Evolutionary conservation across 2,888 invertebrate genomes (phyloP), one percentile per base, ranked within the genome.

Genomic region (Torymus tubicola): DNA sequence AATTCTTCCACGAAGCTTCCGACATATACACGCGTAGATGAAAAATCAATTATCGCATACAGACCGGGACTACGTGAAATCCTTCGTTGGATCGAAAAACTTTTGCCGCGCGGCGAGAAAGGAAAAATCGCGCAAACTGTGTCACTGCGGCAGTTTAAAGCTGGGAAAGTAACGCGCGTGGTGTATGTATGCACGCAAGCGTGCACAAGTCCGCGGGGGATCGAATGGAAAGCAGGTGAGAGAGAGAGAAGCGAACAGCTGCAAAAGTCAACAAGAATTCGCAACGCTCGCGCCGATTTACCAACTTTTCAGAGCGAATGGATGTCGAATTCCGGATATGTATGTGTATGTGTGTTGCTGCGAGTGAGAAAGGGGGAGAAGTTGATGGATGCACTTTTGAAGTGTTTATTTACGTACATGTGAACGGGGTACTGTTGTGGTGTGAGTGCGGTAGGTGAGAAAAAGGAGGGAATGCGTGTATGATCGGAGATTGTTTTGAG

Each of bases 241-340:
- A 80, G 70, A 31, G 67, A 71, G 72, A 74, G 70, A n/a, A n/a
- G 64, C n/a, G 68, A 73, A 57, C 73, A 75, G 71, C 65, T 75
- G 75, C 70, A 75, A 71, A 81, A 77, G 80, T 76, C 76, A 77
- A 81, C 72, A 77, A 60, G 77, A 73, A 81, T 81, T 77, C 21
- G 50, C 63, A 55, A 69, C 24, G 68, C 55, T 68, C 12, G 13
- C 52, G 21, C n/a, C 53, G 77, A 71, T 70, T 77, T 81, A 76
- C 80, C 72, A 76, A 77, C 63, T 67, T 80, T 77, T 77, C 72
- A 71, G 68, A 50, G 57, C 55, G 68, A 80, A 73, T 74, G 74
- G 68, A 74, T 80, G 69, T 70, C 57, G 50, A 74, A 69, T 52
- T 69, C 21, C 21, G 13, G 2, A 14, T 53, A 8, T 55, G 18